phyloP scores from a whole-genome alignment of 2,797 vertebrate species.

The Hipposideros larvatus region DNA sequence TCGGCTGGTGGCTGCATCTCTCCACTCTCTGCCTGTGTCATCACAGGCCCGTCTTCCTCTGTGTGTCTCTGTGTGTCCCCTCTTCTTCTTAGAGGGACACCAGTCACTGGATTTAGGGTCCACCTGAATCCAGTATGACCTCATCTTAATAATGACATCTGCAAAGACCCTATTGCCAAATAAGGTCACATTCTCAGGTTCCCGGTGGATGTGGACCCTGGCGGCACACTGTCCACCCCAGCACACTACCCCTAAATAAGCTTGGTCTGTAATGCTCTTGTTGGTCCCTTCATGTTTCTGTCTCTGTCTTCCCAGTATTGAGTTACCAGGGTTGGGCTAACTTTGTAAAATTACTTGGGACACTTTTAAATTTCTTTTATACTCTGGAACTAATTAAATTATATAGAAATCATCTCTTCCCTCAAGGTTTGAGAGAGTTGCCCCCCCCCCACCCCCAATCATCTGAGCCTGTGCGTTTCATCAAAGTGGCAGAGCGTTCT shows the following conservation, averaged over 20 bases:
- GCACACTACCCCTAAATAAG: neutral
- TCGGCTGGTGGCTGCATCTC: rapidly evolving
- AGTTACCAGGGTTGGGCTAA: neutral
- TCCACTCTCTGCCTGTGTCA: neutral
- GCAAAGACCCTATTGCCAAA: neutral
- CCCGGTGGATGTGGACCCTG: neutral
- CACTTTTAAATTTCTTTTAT: neutral
- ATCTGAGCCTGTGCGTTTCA: neutral
- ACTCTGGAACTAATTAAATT: neutral
- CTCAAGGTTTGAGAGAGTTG: neutral
- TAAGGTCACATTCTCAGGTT: neutral
- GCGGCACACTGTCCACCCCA: neutral
- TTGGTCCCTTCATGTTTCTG: neutral
- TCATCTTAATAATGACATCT: neutral
- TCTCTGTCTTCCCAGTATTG: neutral
- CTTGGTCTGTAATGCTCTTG: neutral
- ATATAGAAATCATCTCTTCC: neutral
- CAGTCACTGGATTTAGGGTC: neutral
- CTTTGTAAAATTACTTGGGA: slow-evolving; percentile 3
- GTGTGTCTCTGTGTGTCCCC: neutral
- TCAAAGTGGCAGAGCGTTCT: neutral
- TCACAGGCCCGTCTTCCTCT: neutral
- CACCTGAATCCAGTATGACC: neutral
- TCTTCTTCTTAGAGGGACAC: neutral
- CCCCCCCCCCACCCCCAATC: too few species aligned